These are phyloP conservation scores for Arenaria interpres DNA, from an alignment of 2,113 vertebrate species.

Conservation along the genomic window DNA sequence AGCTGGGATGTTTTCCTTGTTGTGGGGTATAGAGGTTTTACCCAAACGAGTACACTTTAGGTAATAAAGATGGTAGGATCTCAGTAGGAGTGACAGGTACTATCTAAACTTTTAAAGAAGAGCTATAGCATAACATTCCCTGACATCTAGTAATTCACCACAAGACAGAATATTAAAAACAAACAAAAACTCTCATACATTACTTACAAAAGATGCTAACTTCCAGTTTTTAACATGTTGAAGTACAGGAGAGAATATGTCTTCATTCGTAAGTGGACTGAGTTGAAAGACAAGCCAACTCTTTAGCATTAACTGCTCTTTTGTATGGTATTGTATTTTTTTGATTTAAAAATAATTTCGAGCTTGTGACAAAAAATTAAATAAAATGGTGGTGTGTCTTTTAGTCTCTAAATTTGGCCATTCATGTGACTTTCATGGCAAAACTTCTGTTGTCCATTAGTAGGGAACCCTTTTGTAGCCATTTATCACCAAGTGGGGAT, in stretches of 20 bases:
- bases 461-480: neutral
- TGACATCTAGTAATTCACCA: neutral
- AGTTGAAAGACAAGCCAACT: neutral
- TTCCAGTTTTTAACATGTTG: neutral
- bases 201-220: neutral
- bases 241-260: neutral
- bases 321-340: neutral
- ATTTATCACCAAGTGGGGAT: neutral
- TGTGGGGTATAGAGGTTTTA: neutral
- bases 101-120: neutral
- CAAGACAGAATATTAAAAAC: neutral
- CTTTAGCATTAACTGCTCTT: neutral
- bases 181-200: neutral
- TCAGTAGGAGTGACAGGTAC: neutral
- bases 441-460: neutral
- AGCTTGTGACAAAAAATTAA: neutral
- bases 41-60: neutral
- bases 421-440: neutral
- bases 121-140: neutral
- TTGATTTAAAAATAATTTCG: constrained; percentile 1
- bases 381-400: neutral
- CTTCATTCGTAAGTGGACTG: neutral
- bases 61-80: neutral
- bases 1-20: neutral
- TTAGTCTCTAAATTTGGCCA: neutral